Percentiles rank a stretch among this genome's conserved stretches.
Evolutionary conservation across 64 coral and sea anemone species (phyloP).

Genomic region (Dendrophyllia cribrosa): DNA sequence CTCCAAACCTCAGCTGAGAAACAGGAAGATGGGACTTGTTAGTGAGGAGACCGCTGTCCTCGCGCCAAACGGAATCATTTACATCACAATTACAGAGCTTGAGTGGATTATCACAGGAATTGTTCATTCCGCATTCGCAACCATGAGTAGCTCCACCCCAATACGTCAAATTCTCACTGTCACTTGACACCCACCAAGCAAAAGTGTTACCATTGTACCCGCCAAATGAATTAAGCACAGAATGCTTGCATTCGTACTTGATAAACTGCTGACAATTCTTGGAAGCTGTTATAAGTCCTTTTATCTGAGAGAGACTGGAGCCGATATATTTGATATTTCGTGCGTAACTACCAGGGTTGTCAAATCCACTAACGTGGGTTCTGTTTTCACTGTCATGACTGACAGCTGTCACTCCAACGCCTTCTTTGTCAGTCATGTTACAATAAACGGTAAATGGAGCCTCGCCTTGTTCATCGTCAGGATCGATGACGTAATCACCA

Average conservation of each 20-base stretch:
- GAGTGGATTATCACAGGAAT: neutral
- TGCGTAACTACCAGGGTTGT: neutral
- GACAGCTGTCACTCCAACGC: conserved; percentile 69
- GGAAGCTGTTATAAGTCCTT: neutral
- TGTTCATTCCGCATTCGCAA: conserved; percentile 54
- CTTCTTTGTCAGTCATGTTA: conserved; percentile 59
- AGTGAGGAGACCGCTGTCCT: conserved; percentile 64
- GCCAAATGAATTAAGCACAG: neutral
- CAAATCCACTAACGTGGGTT: neutral
- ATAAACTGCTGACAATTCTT: conserved; percentile 59
- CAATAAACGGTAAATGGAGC: conserved; percentile 54
- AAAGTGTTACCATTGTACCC: too few species aligned
- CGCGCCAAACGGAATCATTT: conserved; percentile 7
- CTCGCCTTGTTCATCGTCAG: conserved; percentile 14
- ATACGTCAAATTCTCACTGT: conserved; percentile 42
- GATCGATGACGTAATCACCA: conserved; percentile 36
- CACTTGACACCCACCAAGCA: conserved; percentile 60
- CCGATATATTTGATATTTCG: conserved; percentile 13
- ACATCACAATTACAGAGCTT: conserved; percentile 45
- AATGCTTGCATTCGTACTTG: conserved; percentile 33
- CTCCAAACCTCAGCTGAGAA: neutral
- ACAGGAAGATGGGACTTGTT: conserved; percentile 73
- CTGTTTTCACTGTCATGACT: conserved; percentile 61
- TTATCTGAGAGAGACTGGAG: neutral
- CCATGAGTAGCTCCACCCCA: conserved; percentile 13